Conservation (phyloP, 2,113 vertebrate species). For the Empidonax traillii region DNA sequence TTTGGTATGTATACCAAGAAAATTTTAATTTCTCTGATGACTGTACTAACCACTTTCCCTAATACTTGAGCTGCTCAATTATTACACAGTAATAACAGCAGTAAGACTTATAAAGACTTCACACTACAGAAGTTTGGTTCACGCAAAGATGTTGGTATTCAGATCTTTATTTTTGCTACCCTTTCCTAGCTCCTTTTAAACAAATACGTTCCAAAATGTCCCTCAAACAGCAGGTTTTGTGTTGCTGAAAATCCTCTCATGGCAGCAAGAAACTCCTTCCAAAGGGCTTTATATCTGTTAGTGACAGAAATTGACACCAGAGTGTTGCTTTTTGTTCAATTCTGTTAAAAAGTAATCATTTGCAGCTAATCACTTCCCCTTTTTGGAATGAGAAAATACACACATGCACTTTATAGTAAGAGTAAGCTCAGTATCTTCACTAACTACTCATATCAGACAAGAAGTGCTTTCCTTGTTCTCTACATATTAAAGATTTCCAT, state of each 20-base stretch:
- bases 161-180: neutral
- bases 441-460: neutral
- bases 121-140: neutral
- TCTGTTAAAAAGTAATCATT: neutral
- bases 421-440: neutral
- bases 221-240: neutral
- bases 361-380: neutral
- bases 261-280: neutral
- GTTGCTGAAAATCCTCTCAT: neutral
- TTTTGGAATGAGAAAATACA: neutral
- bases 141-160: neutral
- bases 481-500: neutral
- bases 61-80: neutral
- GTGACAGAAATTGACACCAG: neutral
- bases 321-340: neutral
- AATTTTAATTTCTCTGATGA: neutral
- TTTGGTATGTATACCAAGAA: neutral
- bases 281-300: neutral
- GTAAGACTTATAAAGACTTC: neutral
- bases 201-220: neutral
- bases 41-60: neutral
- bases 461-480: neutral
- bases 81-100: neutral
- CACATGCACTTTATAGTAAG: neutral
- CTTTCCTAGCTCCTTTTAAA: neutral